phyloP scores from a whole-genome alignment of 2,888 invertebrate genomes.

The Allophyes oxyacanthae region DNA sequence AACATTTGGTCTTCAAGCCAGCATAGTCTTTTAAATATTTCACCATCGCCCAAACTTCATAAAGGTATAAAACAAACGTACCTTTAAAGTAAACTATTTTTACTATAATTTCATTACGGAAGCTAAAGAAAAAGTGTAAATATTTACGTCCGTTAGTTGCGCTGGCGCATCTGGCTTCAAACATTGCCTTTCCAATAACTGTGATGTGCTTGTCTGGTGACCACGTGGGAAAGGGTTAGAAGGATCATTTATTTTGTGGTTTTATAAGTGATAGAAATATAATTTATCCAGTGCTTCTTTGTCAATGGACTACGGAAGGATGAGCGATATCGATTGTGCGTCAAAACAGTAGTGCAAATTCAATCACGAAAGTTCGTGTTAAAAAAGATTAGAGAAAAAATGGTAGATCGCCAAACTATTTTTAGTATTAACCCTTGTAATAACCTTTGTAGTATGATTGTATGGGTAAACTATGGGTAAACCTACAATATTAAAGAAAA shows the following conservation, averaged over 20 bases:
- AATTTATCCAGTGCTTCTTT: no score
- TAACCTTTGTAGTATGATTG: no score
- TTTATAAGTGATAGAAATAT: not conserved
- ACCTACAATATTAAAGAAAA: no score
- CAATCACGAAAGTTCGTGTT: no score
- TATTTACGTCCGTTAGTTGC: conserved; percentile 73
- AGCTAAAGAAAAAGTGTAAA: conserved; percentile 77
- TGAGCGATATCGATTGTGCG: no score
- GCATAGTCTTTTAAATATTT: conserved; percentile 20
- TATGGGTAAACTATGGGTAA: no score
- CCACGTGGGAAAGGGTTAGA: conserved; percentile 28
- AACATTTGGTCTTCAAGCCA: conserved; percentile 6
- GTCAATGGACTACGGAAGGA: no score
- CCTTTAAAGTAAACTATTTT: conserved; percentile 64
- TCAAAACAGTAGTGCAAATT: no score
- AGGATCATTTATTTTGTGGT: not conserved
- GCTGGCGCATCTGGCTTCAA: conserved; percentile 61
- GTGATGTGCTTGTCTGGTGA: conserved; percentile 39
- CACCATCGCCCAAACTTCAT: conserved; percentile 33
- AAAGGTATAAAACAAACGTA: conserved; percentile 47
- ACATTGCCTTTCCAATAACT: conserved; percentile 58
- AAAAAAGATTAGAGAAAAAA: no score
- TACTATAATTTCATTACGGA: conserved; percentile 70
- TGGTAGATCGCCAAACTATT: no score
- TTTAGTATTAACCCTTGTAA: no score